Evolutionary conservation across 2,888 invertebrate genomes (phyloP).

Genomic region (Himalopsyche kuldschensis): DNA sequence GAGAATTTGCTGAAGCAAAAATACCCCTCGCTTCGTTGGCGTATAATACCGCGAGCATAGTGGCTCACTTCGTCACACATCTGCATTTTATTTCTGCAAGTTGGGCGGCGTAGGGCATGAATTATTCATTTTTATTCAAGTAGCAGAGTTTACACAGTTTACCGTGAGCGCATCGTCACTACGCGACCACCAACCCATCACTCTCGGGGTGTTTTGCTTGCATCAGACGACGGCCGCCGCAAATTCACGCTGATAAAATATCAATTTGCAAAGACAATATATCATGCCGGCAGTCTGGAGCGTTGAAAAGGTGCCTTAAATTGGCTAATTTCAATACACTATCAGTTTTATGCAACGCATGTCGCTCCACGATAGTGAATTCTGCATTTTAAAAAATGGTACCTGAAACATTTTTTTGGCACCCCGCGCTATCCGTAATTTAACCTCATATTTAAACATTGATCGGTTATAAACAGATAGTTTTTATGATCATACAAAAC

Average conservation of each 20-base stretch:
- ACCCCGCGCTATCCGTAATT: no score
- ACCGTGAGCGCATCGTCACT: conserved; percentile 7
- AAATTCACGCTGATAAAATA: not conserved
- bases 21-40: not conserved
- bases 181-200: not conserved
- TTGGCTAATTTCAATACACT: no score
- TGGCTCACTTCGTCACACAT: conserved; percentile 2
- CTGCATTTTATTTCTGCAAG: conserved; percentile 29
- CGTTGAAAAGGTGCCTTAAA: not conserved
- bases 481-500: no score
- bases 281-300: not conserved
- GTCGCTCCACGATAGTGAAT: no score
- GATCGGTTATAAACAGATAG: no score
- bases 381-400: no score
- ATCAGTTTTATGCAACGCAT: no score
- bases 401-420: no score
- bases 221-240: not conserved
- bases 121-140: conserved; percentile 35
- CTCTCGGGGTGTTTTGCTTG: not conserved
- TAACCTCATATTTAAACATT: no score
- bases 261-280: not conserved
- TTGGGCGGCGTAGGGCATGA: conserved; percentile 17
- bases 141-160: conserved; percentile 21
- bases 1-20: not conserved
- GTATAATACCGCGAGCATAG: not conserved